Evolutionary conservation across 2,888 invertebrate species (phyloP).

Genomic region (Terebella lapidaria): DNA sequence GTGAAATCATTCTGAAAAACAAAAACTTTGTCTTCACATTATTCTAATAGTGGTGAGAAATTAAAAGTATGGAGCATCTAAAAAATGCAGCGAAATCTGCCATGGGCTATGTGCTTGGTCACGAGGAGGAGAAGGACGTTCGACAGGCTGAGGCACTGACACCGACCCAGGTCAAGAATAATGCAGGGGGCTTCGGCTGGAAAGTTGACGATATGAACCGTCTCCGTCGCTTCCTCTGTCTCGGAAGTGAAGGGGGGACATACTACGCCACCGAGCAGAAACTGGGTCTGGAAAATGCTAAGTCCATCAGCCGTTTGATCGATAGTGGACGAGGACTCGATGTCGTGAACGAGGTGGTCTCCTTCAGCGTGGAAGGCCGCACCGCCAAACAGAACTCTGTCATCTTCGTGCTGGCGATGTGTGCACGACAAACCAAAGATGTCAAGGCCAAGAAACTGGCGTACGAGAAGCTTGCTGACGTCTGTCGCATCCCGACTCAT

Average conservation of each 20-base stretch:
- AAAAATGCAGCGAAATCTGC: too few species aligned
- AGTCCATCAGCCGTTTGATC: slow-evolving; percentile 41
- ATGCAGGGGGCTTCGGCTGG: slow-evolving; percentile 43
- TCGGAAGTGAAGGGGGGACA: slow-evolving; percentile 46
- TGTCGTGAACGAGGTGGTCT: slow-evolving; percentile 39
- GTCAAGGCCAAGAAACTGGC: slow-evolving; percentile 46
- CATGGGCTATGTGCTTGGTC: not conserved
- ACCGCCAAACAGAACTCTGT: slow-evolving; percentile 54
- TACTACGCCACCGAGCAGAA: slow-evolving; percentile 41
- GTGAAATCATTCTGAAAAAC: too few species aligned
- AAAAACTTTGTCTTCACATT: too few species aligned
- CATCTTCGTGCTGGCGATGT: slow-evolving; percentile 65
- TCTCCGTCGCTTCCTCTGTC: slow-evolving; percentile 48
- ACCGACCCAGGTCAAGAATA: slow-evolving; percentile 20
- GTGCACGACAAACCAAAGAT: slow-evolving; percentile 55
- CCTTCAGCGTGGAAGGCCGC: slow-evolving; percentile 45
- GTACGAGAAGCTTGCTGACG: slow-evolving; percentile 58
- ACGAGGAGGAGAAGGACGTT: not conserved
- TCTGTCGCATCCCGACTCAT: slow-evolving; percentile 64
- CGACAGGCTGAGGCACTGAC: slow-evolving; percentile 1
- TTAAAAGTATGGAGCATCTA: too few species aligned
- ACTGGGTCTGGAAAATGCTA: slow-evolving; percentile 43
- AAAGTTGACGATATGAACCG: slow-evolving; percentile 41
- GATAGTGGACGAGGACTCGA: slow-evolving; percentile 38
- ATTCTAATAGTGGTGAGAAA: too few species aligned